A percentile compares a stretch with the other conserved stretches of the same genome.
Conservation (phyloP, 1,140 invertebrate genomes). For the Aphelinus atriplicis region DNA sequence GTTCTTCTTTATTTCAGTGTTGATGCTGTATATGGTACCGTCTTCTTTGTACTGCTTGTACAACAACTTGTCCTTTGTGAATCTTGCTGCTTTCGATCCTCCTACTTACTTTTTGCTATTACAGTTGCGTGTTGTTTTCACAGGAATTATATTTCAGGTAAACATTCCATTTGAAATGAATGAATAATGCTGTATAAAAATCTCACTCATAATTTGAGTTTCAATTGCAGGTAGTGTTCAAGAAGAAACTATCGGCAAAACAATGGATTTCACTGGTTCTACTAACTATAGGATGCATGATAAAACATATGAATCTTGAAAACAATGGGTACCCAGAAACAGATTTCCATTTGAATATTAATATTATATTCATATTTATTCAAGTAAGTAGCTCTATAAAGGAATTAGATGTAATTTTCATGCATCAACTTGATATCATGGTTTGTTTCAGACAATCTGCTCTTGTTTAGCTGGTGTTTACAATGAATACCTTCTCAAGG, state of each 20-base stretch:
- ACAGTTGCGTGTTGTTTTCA: slow-evolving; percentile 91
- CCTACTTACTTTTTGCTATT: slow-evolving; percentile 94
- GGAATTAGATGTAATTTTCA: not conserved
- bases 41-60: slow-evolving; percentile 93
- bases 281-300: slow-evolving; percentile 89
- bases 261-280: slow-evolving; percentile 92
- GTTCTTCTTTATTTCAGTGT: slow-evolving; percentile 28
- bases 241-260: slow-evolving; percentile 80
- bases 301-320: slow-evolving; percentile 82
- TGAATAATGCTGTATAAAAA: slow-evolving; percentile 28
- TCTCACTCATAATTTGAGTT: slow-evolving; percentile 38
- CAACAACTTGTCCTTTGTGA: slow-evolving; percentile 94
- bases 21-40: slow-evolving; percentile 90
- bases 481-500: slow-evolving; percentile 94
- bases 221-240: slow-evolving; percentile 80
- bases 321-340: slow-evolving; percentile 56
- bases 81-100: slow-evolving; percentile 90
- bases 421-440: too few species aligned
- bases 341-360: slow-evolving; percentile 72
- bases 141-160: slow-evolving; percentile 93
- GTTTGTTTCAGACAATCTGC: slow-evolving; percentile 81
- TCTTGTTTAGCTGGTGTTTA: slow-evolving; percentile 96
- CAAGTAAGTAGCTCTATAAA: slow-evolving; percentile 57
- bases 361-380: slow-evolving; percentile 77
- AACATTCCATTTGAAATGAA: slow-evolving; percentile 28